phyloP scores from a whole-genome alignment of 2,113 vertebrate genomes.

The Chaetodon auriga region DNA sequence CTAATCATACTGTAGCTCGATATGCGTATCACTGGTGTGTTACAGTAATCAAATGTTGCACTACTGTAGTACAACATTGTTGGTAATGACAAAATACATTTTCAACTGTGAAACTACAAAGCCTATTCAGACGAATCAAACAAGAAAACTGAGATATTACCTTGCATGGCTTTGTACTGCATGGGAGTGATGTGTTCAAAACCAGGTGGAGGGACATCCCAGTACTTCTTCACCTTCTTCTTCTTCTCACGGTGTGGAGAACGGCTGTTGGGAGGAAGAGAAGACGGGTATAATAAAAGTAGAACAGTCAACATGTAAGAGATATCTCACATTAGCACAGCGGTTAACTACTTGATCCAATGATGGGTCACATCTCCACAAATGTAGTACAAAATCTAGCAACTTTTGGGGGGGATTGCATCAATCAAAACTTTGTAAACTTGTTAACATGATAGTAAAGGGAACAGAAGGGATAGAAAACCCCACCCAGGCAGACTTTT shows the following conservation, averaged over 20 bases:
- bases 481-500: slow-evolving; percentile 32
- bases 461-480: slow-evolving; percentile 23
- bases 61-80: background rate
- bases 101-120: background rate
- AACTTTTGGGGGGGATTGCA: background rate
- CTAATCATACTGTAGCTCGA: background rate
- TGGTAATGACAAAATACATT: background rate
- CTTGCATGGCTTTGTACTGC: slow-evolving; percentile 98
- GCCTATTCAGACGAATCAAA: background rate
- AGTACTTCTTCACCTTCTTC: slow-evolving; percentile 95
- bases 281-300: background rate
- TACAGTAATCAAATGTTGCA: background rate
- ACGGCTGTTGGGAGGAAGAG: slow-evolving; percentile 80
- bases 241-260: slow-evolving; percentile 93
- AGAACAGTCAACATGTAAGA: background rate
- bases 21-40: background rate
- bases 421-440: slow-evolving; percentile 22
- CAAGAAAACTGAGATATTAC: slow-evolving; percentile 64
- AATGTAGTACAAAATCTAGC: slow-evolving; percentile 5
- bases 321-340: background rate
- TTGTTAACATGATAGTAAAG: background rate
- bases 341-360: slow-evolving; percentile 26
- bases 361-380: slow-evolving; percentile 15
- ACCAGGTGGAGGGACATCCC: slow-evolving; percentile 93
- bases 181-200: slow-evolving; percentile 95